These are phyloP conservation scores for Tenthredo notha DNA, from an alignment of 2,888 invertebrate genomes.

Conservation along the genomic window DNA sequence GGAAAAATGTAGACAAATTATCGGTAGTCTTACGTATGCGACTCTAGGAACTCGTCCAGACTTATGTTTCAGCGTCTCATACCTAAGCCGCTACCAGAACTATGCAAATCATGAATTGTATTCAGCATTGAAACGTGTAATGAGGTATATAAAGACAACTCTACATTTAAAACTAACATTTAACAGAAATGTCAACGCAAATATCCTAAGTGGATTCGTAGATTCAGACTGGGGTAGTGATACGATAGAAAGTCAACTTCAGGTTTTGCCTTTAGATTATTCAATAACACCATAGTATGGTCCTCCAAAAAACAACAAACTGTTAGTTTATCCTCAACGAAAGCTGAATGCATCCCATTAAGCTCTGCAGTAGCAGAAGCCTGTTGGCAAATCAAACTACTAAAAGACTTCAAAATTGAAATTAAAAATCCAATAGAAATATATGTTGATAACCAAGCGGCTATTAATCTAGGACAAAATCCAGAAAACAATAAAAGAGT, in stretches of 20 bases:
- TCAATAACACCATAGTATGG: too few relatives aligned
- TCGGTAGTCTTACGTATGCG: constrained; percentile 55
- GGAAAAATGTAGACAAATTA: constrained; percentile 37
- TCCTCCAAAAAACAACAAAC: too few relatives aligned
- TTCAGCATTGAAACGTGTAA: constrained; percentile 54
- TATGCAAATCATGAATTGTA: constrained; percentile 54
- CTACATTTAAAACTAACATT: constrained; percentile 36
- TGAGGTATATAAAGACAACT: constrained; percentile 55
- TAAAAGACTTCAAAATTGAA: too few relatives aligned
- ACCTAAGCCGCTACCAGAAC: constrained; percentile 56
- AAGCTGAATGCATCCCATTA: too few relatives aligned
- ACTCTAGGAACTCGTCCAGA: constrained; percentile 59
- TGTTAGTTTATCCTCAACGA: too few relatives aligned
- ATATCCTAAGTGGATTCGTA: constrained; percentile 23
- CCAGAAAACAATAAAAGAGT: too few relatives aligned
- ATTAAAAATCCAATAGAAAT: too few relatives aligned
- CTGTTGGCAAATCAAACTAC: too few relatives aligned
- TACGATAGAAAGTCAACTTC: constrained; percentile 51
- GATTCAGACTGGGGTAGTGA: constrained; percentile 55
- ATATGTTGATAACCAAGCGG: too few relatives aligned
- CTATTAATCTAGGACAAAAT: too few relatives aligned
- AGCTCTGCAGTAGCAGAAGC: too few relatives aligned
- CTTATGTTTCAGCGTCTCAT: constrained; percentile 54
- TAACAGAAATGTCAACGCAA: neutral
- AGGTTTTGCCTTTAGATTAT: constrained; percentile 34